phyloP scores from a whole-genome alignment of 2,797 vertebrate species.

The Alectoris magna region DNA sequence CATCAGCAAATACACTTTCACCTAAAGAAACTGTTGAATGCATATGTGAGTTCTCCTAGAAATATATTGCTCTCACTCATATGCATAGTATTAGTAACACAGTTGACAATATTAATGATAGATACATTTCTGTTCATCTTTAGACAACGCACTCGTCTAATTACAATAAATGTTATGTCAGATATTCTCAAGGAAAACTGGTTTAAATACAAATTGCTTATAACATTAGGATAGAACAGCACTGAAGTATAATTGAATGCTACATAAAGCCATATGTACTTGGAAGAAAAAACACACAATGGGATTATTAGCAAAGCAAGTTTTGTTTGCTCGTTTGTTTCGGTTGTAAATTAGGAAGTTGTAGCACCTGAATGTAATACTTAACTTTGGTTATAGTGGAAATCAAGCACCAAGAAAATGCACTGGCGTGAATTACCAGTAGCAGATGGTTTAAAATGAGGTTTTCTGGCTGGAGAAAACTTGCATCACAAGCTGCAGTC shows the following conservation, averaged over 20 bases:
- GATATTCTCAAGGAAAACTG: not conserved
- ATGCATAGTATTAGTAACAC: not conserved
- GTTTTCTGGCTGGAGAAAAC: slow-evolving; percentile 29
- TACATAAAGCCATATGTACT: not conserved
- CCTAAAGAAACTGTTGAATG: not conserved
- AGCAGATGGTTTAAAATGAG: not conserved
- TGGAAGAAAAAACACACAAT: not conserved
- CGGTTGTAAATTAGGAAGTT: not conserved
- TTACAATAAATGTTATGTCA: not conserved
- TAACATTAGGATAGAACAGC: not conserved
- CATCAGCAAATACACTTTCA: not conserved
- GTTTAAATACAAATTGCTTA: not conserved
- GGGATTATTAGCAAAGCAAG: not conserved
- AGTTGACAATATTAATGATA: not conserved
- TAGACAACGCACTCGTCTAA: not conserved
- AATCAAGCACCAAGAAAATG: slow-evolving; percentile 51
- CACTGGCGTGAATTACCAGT: not conserved
- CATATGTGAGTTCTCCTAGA: not conserved
- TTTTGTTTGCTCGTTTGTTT: not conserved
- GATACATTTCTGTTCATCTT: not conserved
- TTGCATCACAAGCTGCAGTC: not conserved
- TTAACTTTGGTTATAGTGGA: slow-evolving; percentile 49
- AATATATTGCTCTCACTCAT: not conserved
- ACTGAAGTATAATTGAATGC: not conserved
- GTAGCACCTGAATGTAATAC: slow-evolving; percentile 44